Percentiles rank a stretch among this genome's conserved stretches.
Evolutionary conservation across 1,140 invertebrate species (phyloP).

Genomic region (Cotesia glomerata): DNA sequence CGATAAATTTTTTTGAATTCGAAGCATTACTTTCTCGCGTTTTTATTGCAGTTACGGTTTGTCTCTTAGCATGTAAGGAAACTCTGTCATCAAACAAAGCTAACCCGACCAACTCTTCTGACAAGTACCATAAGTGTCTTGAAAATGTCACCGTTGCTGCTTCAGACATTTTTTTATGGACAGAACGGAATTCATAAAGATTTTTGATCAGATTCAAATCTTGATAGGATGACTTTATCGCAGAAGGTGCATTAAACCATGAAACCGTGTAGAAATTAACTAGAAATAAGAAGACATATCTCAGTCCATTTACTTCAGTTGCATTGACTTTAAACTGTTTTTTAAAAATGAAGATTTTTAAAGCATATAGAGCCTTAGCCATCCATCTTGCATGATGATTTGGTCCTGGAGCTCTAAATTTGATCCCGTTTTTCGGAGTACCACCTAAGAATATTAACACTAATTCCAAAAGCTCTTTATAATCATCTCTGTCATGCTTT

Average conservation of each 20-base stretch:
- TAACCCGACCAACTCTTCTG: no score
- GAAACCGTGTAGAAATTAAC: neutral
- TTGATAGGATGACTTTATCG: no score
- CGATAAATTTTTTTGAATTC: neutral
- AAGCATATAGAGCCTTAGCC: neutral
- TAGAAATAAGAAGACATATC: conserved; percentile 2
- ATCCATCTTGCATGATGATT: neutral
- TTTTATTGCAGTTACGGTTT: neutral
- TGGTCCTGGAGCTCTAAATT: neutral
- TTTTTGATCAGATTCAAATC: conserved; percentile 7
- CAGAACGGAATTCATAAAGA: neutral
- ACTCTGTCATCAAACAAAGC: no score
- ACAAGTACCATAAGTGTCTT: no score
- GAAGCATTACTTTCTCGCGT: neutral
- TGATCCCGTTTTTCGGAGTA: neutral
- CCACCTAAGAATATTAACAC: no score
- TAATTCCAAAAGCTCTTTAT: no score
- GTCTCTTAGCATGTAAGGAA: neutral
- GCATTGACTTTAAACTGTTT: neutral
- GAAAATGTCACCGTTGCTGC: neutral
- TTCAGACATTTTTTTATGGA: neutral
- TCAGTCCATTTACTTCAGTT: neutral
- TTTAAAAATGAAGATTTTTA: conserved; percentile 1
- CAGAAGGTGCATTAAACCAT: conserved; percentile 4
- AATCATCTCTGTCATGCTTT: no score